These are phyloP conservation scores for Pterocles gutturalis DNA, from an alignment of 2,113 vertebrate genomes.

Conservation along the genomic window DNA sequence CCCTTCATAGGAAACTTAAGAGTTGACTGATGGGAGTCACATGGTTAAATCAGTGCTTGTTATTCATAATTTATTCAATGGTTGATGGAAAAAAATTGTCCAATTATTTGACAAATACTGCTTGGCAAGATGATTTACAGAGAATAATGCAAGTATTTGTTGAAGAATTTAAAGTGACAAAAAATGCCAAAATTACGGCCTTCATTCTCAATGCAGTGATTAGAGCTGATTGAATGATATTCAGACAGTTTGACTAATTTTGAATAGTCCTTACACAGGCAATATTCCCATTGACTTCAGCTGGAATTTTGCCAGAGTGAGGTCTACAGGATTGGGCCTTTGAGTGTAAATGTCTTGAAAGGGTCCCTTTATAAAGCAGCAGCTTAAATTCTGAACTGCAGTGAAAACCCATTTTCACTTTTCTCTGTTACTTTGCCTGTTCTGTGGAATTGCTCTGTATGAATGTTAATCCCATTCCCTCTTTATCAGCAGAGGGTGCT, in stretches of 20 bases:
- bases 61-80: slow-evolving; percentile 75
- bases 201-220: slow-evolving; percentile 70
- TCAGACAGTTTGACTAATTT: slow-evolving; percentile 70
- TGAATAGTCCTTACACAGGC: slow-evolving; percentile 68
- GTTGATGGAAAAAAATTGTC: slow-evolving; percentile 71
- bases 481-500: slow-evolving; percentile 77
- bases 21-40: slow-evolving; percentile 65
- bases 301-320: slow-evolving; percentile 59
- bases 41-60: slow-evolving; percentile 63
- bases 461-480: slow-evolving; percentile 60
- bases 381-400: slow-evolving; percentile 57
- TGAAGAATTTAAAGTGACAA: slow-evolving; percentile 72
- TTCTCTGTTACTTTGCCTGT: slow-evolving; percentile 23
- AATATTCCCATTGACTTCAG: slow-evolving; percentile 72
- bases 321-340: slow-evolving; percentile 49
- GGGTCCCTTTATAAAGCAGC: slow-evolving; percentile 53
- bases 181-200: slow-evolving; percentile 65
- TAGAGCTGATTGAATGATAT: slow-evolving; percentile 74
- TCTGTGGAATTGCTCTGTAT: slow-evolving; percentile 47
- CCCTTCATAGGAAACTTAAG: slow-evolving; percentile 50
- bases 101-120: slow-evolving; percentile 72
- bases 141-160: slow-evolving; percentile 67
- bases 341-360: slow-evolving; percentile 62
- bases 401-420: slow-evolving; percentile 61
- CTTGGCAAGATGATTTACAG: slow-evolving; percentile 69